phyloP scores from a whole-genome alignment of 1,140 invertebrate species.

The Drosophila pectinifera region DNA sequence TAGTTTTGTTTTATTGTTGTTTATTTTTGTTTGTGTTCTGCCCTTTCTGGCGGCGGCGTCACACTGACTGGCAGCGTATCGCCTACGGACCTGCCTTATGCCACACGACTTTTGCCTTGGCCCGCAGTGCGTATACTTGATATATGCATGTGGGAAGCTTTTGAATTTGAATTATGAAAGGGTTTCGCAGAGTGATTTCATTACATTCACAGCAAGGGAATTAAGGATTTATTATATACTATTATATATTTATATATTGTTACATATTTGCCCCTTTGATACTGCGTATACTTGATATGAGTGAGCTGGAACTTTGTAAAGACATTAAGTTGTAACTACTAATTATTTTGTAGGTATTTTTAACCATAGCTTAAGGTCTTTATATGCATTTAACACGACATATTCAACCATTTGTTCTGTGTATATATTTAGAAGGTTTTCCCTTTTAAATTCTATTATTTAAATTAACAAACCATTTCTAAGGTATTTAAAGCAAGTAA shows the following conservation, averaged over 20 bases:
- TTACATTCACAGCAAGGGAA: not conserved
- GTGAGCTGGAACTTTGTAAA: not conserved
- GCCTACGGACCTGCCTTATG: slow-evolving; percentile 14
- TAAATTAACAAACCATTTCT: no score
- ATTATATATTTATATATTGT: not conserved
- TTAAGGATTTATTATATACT: not conserved
- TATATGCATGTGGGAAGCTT: slow-evolving; percentile 6
- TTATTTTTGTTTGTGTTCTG: slow-evolving; percentile 10
- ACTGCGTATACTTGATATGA: not conserved
- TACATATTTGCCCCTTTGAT: no score
- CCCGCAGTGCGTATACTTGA: slow-evolving; percentile 38
- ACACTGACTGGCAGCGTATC: slow-evolving; percentile 62
- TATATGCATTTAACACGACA: not conserved
- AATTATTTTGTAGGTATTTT: not conserved
- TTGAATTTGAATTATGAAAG: slow-evolving; percentile 1
- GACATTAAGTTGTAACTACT: not conserved
- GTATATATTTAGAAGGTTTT: no score
- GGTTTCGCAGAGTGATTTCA: not conserved
- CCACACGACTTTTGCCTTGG: slow-evolving; percentile 13
- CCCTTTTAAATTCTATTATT: no score
- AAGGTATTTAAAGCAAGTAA: no score
- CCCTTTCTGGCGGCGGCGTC: slow-evolving; percentile 48
- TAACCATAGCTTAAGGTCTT: not conserved
- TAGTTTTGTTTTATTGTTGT: slow-evolving; percentile 6
- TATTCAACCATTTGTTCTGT: not conserved